Conservation (phyloP, 2,888 invertebrate genomes). For the Cantharis lateralis region DNA sequence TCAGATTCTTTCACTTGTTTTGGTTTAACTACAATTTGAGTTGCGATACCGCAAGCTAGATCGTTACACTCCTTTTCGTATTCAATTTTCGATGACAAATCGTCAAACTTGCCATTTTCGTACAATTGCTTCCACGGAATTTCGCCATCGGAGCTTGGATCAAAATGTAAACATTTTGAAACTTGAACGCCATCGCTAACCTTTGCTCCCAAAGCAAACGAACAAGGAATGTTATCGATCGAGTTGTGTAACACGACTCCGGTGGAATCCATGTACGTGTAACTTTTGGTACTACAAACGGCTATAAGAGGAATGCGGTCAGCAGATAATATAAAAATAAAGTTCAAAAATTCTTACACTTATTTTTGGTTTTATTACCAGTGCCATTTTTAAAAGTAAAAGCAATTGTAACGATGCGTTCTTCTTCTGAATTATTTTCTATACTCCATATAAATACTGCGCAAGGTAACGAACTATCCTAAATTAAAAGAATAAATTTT, state of each 20-base stretch:
- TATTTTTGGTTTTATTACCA: conserved; percentile 63
- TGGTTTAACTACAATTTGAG: conserved; percentile 63
- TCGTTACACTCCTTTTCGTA: conserved; percentile 47
- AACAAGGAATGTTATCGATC: conserved; percentile 68
- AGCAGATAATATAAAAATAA: neutral
- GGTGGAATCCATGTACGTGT: conserved; percentile 56
- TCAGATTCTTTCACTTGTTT: conserved; percentile 62
- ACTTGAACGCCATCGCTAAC: conserved; percentile 59
- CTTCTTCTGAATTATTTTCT: conserved; percentile 72
- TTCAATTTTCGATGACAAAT: conserved; percentile 37
- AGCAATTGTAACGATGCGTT: conserved; percentile 78
- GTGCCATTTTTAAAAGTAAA: conserved; percentile 91
- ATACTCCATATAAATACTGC: conserved; percentile 87
- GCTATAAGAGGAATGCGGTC: conserved; percentile 35
- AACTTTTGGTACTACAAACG: conserved; percentile 63
- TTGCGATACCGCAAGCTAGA: conserved; percentile 67
- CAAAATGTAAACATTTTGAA: conserved; percentile 66
- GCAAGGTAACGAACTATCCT: conserved; percentile 88
- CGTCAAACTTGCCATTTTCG: conserved; percentile 68
- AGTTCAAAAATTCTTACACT: conserved; percentile 49
- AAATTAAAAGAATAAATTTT: too few relatives aligned
- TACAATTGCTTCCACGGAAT: conserved; percentile 78
- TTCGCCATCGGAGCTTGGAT: conserved; percentile 69
- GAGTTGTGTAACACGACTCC: conserved; percentile 73
- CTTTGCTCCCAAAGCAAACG: conserved; percentile 67